Evolutionary conservation across 2,113 vertebrate genomes (phyloP), one percentile per base, ranked within the genome.

Genomic region (Calyptommatus sinebrachiatus): DNA sequence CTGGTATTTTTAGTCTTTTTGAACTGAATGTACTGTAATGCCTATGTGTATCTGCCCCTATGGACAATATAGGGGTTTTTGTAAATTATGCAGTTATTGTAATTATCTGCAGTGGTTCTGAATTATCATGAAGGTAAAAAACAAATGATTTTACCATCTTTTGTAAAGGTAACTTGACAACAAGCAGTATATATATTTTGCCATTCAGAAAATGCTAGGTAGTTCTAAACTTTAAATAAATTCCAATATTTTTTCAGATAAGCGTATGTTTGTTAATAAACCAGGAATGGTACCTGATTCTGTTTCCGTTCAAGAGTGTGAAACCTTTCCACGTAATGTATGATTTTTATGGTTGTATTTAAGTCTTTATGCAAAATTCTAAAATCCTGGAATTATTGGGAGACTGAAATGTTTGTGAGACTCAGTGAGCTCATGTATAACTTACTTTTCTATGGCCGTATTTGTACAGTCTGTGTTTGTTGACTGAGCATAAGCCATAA

Each of bases 41-140:
- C 93, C 89, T 91, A 87, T 95, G 88, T 91, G 91, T 94, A 91
- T 90, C 90, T 89, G 91, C 85, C 91, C 91, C 91, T 86, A 90
- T 92, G 85, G 91, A 77, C 83, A 79, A 89, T 88, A 91, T 85
- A 92, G 93, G 93, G 91, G 72, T 94, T 50, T 95, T 94, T 96
- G 95, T 96, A 96, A 95, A 96, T 96, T 86, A 89, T 92, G 91
- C 93, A 82, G 89, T 93, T 93, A 93, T 85, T 95, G 94, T 96
- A 94, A 96, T 94, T 94, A 94, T 88, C 84, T 76, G 41, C 48
- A 75, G 76, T 82, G 91, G 87, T 92, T 95, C 94, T 94, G 93
- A 93, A 94, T 94, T 92, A 93, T 87, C 83, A 85, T 77, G 89
- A 92, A 89, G 79, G 86, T 91, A 88, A 87, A 90, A 86, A 90